These are phyloP conservation scores for Zonotrichia albicollis DNA, from an alignment of 2,797 vertebrate species.

Conservation along the genomic window DNA sequence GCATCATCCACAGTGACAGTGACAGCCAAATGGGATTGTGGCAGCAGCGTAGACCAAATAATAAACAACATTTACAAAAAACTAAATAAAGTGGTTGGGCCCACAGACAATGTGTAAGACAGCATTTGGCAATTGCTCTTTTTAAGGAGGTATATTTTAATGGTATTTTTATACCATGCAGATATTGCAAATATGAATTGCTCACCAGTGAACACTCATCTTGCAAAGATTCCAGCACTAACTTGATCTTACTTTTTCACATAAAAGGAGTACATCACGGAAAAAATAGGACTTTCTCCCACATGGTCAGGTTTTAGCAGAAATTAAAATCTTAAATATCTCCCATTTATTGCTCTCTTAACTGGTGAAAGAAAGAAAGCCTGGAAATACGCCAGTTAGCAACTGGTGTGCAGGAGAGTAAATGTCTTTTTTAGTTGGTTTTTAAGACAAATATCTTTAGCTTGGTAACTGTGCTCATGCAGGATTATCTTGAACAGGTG, in stretches of 20 bases:
- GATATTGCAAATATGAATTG: conserved; percentile 51
- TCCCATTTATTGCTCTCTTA: conserved; percentile 40
- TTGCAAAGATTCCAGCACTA: conserved; percentile 13
- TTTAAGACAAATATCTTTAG: not conserved
- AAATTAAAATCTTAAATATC: conserved; percentile 53
- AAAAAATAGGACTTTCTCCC: conserved; percentile 18
- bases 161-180: conserved; percentile 45
- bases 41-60: not conserved
- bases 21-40: not conserved
- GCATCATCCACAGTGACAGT: not conserved
- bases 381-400: conserved; percentile 18
- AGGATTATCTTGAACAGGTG: not conserved
- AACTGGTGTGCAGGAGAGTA: not conserved
- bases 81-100: not conserved
- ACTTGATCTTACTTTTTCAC: not conserved
- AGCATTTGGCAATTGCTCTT: conserved; percentile 42
- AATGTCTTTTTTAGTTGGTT: not conserved
- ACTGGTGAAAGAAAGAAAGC: not conserved
- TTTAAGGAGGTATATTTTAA: conserved; percentile 34
- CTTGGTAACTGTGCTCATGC: not conserved
- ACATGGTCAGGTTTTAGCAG: not conserved
- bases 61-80: conserved; percentile 25
- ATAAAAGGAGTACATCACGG: conserved; percentile 6
- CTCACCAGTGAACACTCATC: conserved; percentile 35
- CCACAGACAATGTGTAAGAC: not conserved